A percentile compares a stretch with the other conserved stretches of the same genome.
phyloP scores from a whole-genome alignment of 30 jellyfish, hydroid and myxozoan genomes.

The Chironex yamaguchii region DNA sequence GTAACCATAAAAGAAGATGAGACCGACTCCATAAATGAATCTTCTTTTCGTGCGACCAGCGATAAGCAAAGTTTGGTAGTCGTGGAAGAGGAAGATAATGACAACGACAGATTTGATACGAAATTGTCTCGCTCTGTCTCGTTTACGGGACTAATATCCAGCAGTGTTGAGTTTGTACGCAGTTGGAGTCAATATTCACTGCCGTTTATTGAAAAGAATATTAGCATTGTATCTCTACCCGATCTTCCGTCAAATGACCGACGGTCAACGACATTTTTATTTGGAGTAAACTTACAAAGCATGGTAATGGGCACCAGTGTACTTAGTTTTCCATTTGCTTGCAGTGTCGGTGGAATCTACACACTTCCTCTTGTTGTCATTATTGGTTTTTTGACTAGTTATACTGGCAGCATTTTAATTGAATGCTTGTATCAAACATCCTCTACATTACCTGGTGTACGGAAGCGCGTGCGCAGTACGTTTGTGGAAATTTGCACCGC shows the following conservation, averaged over 20 bases:
- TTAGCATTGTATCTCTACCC: conserved; percentile 42
- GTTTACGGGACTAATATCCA: too few species aligned
- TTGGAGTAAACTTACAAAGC: conserved; percentile 65
- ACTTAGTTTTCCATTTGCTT: conserved; percentile 74
- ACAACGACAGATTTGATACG: too few species aligned
- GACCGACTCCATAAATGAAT: too few species aligned
- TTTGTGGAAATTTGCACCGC: conserved; percentile 62
- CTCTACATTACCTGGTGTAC: background rate
- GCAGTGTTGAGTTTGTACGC: too few species aligned
- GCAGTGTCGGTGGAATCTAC: conserved; percentile 67
- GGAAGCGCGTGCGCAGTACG: conserved; percentile 69
- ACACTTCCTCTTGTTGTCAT: conserved; percentile 56
- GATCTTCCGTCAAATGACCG: conserved; percentile 83
- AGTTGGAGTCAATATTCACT: too few species aligned
- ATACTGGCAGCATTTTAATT: conserved; percentile 48
- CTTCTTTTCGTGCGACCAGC: too few species aligned
- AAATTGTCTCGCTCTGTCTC: too few species aligned
- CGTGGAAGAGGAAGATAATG: too few species aligned
- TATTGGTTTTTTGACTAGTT: conserved; percentile 57
- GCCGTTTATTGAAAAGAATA: background rate
- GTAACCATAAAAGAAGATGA: too few species aligned
- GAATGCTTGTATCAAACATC: conserved; percentile 82
- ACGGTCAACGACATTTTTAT: conserved; percentile 64
- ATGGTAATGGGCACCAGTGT: conserved; percentile 86
- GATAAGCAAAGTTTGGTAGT: too few species aligned